Base-by-base conservation (phyloP, 2,888 invertebrate species). In the Drosophila demipolita region DNA sequence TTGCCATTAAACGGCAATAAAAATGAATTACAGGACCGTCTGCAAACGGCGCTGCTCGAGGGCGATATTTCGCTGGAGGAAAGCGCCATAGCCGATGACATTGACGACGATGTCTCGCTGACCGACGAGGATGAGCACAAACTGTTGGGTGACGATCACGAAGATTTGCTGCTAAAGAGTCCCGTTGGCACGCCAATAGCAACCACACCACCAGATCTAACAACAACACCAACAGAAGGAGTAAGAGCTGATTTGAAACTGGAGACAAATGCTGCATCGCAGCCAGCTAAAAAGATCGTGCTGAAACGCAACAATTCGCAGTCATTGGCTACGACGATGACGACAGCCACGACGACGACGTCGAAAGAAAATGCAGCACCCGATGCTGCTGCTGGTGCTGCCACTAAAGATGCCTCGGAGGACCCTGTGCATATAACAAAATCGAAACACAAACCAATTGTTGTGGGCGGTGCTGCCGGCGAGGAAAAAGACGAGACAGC, bases 1-100 rank as follows among this genome's bases (percentile, higher is more conserved):
- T 93, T 98, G 32, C 93, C 95, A 17, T 94, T 95, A 11, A 93
- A 95, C 57, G 98, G 98, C 7, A 97, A 97, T 91, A 98, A 98
- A 94, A 96, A 94, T 50, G 97, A 98, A 89, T 94, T 98, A 61
- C 94, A 96, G 49, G 96, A 97, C 78, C 94, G 98, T 82, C 94
- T 98, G 55, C 96, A 96, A 90, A 94, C 95, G 11, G 94, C 94
- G 2, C 91, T 95, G 82, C 67, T 92, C n/a, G 93, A 92, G 55
- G 93, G 93, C 7, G 93, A 93, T 59, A 83, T 92, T 33, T 90
- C 92, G 0, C 78, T 93, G 4, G 93, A 93, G 15, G 93, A 93
- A 32, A 88, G 92, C 2, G 92, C 95, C 32, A 95, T 95, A 72
- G 88, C 94, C 17, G 92, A 91, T 58, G 69, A 60, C 3, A 75